Percentiles rank a stretch among this genome's conserved stretches.
Evolutionary conservation across 2,888 invertebrate genomes (phyloP).

Genomic region (Napeogenes inachia): DNA sequence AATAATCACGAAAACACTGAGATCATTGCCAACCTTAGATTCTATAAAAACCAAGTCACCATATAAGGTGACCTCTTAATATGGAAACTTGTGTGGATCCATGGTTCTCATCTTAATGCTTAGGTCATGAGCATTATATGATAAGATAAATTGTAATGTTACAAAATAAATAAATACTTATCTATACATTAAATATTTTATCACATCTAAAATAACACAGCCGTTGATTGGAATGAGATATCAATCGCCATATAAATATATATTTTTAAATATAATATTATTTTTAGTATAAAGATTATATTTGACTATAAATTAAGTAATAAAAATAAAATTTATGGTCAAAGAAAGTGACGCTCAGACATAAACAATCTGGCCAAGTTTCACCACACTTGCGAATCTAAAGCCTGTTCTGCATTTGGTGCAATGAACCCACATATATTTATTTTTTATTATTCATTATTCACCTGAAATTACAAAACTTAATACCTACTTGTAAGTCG

Average conservation of each 20-base stretch:
- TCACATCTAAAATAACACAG: too few species aligned
- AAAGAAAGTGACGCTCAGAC: conserved; percentile 31
- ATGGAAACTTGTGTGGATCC: conserved; percentile 17
- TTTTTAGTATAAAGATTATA: too few species aligned
- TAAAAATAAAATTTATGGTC: neutral
- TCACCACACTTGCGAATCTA: conserved; percentile 26
- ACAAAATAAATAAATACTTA: too few species aligned
- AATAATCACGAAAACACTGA: conserved; percentile 15
- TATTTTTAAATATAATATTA: too few species aligned
- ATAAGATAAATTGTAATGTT: neutral
- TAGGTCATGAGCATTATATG: conserved; percentile 6
- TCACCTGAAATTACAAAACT: too few species aligned
- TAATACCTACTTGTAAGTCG: too few species aligned
- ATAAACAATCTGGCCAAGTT: conserved; percentile 15
- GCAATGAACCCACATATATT: conserved; percentile 18
- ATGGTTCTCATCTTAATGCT: conserved; percentile 13
- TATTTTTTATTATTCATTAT: conserved; percentile 4
- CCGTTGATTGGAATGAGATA: too few species aligned
- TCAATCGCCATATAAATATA: too few species aligned
- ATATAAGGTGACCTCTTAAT: conserved; percentile 22
- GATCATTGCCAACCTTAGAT: conserved; percentile 23
- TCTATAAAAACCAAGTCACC: conserved; percentile 17
- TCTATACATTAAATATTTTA: too few species aligned
- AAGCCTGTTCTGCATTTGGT: conserved; percentile 28
- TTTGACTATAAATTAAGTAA: too few species aligned